These are phyloP conservation scores for Drosophila aldrichi DNA, from an alignment of 2,888 invertebrate species.

Conservation along the genomic window DNA sequence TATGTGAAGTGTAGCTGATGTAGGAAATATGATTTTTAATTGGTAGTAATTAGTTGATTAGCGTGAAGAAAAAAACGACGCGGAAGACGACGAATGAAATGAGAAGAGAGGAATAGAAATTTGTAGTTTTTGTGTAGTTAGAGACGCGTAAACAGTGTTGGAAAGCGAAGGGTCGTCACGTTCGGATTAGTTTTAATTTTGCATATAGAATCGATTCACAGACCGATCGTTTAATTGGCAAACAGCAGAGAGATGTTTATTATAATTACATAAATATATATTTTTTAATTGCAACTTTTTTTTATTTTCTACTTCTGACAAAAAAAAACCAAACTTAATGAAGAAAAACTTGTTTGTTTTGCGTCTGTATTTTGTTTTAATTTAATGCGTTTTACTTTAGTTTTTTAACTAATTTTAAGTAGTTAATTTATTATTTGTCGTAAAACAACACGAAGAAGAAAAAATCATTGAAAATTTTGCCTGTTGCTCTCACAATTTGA, in stretches of 20 bases:
- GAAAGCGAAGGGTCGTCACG: conserved; percentile 49
- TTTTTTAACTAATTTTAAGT: conserved; percentile 83
- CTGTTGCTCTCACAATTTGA: conserved; percentile 35
- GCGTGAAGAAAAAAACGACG: conserved; percentile 1
- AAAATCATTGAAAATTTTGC: conserved; percentile 11
- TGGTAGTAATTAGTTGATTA: conserved; percentile 57
- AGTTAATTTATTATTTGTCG: conserved; percentile 82
- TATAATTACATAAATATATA: conserved; percentile 3
- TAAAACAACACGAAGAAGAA: conserved; percentile 27
- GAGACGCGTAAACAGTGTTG: conserved; percentile 47
- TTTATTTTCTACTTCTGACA: conserved; percentile 39
- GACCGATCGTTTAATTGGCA: conserved; percentile 13
- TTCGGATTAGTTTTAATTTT: conserved; percentile 56
- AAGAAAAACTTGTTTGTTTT: conserved; percentile 57
- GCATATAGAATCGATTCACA: conserved; percentile 19
- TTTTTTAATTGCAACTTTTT: conserved; percentile 45
- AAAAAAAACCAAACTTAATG: conserved; percentile 35
- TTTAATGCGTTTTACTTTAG: conserved; percentile 67
- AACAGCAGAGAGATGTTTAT: conserved; percentile 9
- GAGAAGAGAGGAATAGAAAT: conserved; percentile 31
- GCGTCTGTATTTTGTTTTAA: conserved; percentile 71
- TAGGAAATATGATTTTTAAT: conserved; percentile 64
- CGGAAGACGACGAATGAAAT: background rate
- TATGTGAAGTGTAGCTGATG: conserved; percentile 39
- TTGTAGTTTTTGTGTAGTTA: conserved; percentile 73